Evolutionary conservation across 2,888 invertebrate genomes (phyloP).

Genomic region (Catocala nupta): DNA sequence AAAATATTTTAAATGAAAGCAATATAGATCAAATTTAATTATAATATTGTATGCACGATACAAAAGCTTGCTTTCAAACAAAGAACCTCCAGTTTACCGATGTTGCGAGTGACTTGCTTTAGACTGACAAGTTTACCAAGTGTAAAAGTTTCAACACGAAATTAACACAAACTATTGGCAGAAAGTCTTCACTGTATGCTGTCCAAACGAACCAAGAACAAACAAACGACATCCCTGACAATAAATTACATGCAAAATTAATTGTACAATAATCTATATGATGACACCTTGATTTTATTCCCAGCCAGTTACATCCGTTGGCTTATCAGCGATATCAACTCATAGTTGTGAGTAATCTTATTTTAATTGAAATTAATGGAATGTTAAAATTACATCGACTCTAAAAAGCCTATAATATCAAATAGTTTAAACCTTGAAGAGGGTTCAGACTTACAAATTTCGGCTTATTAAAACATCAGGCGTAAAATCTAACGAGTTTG

Average conservation of each 20-base stretch:
- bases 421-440: no score
- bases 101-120: constrained; percentile 7
- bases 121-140: constrained; percentile 5
- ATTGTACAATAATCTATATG: no score
- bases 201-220: constrained; percentile 9
- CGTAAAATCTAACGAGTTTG: no score
- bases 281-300: no score
- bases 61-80: constrained; percentile 1
- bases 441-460: no score
- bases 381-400: no score
- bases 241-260: neutral
- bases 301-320: no score
- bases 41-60: constrained; percentile 1
- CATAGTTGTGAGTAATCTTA: no score
- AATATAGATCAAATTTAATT: neutral
- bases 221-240: constrained; percentile 8
- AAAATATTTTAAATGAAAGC: neutral
- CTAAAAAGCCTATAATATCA: no score
- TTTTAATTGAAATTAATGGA: no score
- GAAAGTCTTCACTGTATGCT: constrained; percentile 15
- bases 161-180: constrained; percentile 7
- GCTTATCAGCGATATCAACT: no score
- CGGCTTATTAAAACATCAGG: no score
- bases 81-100: constrained; percentile 4
- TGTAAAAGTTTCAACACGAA: constrained; percentile 10